Evolutionary conservation across 2,113 vertebrate genomes (phyloP), one percentile per base, ranked within the genome.

Genomic region (Amphiprion ocellaris): DNA sequence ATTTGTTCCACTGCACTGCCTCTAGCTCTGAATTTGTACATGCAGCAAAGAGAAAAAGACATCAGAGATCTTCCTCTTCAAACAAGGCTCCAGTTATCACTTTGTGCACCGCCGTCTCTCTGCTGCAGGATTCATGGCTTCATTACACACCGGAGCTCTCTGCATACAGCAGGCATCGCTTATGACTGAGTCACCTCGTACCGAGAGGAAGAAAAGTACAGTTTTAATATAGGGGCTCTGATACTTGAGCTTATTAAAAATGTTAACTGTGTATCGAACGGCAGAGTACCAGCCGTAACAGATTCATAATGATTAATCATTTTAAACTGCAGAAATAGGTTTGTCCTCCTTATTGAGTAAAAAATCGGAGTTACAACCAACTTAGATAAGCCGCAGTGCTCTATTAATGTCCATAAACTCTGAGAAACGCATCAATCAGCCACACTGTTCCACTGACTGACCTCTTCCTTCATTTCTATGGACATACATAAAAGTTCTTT

Each of bases 1-100:
- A 75, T 79, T 72, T 69, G 62, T 77, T 85, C 79, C 67, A 75
- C 21, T 81, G 59, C 59, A 63, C 61, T 81, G 55, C 63, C 59
- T 65, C 59, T 5, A 66, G 72, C 39, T 37, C 66, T 19, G 24
- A 67, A 49, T 52, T 59, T 66, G 28, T 30, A 58, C 52, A 49
- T 23, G 39, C 24, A 62, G 44, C 19, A 41, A 62, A 30, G 5
- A 21, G 17, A 33, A 69, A 54, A 64, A 41, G 46, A 68, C 50
- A 58, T 26, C 39, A 49, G 17, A 74, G 15, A 37, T 59, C 17
- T 60, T 65, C 21, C 58, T 53, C 21, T 69, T 79, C 53, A 60
- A 64, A 47, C 69, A 53, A 65, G 49, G 21, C 58, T 74, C 52
- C 33, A 69, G 8, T 74, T 39, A 69, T 39, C 55, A 50, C 33